Evolutionary conservation across 2,888 invertebrate genomes (phyloP), one percentile per base, ranked within the genome.

Genomic region (Drosophila mercatorum): DNA sequence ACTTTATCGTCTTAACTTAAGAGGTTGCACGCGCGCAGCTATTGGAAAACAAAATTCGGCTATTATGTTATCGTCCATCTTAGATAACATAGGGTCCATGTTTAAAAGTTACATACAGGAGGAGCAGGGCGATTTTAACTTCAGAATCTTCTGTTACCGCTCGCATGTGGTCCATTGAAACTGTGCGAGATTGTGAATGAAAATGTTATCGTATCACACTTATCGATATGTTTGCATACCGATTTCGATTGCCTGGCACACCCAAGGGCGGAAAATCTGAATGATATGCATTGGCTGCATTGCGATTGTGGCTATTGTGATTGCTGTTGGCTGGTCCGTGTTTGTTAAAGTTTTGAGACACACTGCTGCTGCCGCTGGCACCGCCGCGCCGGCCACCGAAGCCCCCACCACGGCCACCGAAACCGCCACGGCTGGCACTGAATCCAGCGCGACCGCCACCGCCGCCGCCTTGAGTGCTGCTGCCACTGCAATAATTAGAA

Each of bases 381-480:
- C 93, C 93, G 14, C 93, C 92, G 92, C 94, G 94, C 91, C 86
- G 70, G 26, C 68, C 62, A 66, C 67, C 81, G 11, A 89, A 89
- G 5, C 88, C 83, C 28, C 49, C n/a, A 7, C 83, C 81, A 28
- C 82, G 80, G 0, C 78, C 80, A 43, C 74, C 94, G n/a, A 74
- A 75, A 2, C 73, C 73, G 2, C 79, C 80, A 2, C 81, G 81
- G 40, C 58, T 81, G 44, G 74, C 67, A 51, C 77, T 80, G 34
- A 81, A 89, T 17, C 86, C 81, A 5, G 78, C 94, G 12, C 88
- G 87, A 47, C 94, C 94, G n/a, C 49, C 94, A 14, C 49, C 94
- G 14, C 94, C 94, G n/a, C 86, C 80, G 51, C 83, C 80, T 41
- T 68, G 90, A 10, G 76, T 38, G 56, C 58, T 38, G 56, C 58